Conservation (phyloP, 2,113 vertebrate species). For the Aegotheles bennettii region DNA sequence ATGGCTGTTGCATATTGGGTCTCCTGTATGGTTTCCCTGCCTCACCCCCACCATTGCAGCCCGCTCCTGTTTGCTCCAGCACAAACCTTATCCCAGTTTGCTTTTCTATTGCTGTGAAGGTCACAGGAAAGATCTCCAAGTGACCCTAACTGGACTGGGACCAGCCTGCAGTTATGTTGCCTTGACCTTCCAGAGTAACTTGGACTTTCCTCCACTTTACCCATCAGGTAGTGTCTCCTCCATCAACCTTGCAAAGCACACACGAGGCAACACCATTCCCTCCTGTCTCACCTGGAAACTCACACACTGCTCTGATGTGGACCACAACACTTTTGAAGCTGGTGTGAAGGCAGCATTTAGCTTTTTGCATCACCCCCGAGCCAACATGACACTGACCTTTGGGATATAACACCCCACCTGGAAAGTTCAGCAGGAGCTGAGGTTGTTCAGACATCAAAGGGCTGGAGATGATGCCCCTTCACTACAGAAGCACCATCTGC, state of each 20-base stretch:
- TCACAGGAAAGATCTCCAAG: not conserved
- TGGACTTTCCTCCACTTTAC: not conserved
- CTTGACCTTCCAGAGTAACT: too few relatives aligned
- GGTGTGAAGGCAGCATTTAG: not conserved
- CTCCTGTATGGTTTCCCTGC: rapidly evolving
- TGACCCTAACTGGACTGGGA: not conserved
- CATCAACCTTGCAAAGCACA: not conserved
- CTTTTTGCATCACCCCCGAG: not conserved
- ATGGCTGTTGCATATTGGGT: not conserved
- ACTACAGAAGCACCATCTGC: not conserved
- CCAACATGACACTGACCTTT: not conserved
- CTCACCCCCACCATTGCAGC: not conserved
- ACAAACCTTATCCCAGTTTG: not conserved
- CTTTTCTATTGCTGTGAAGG: not conserved
- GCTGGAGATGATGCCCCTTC: not conserved
- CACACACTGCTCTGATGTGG: rapidly evolving
- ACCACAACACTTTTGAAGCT: not conserved
- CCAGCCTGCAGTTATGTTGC: rapidly evolving
- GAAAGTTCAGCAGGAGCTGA: not conserved
- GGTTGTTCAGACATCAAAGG: not conserved
- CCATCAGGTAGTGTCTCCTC: not conserved
- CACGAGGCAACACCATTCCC: rapidly evolving
- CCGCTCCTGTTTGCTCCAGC: not conserved
- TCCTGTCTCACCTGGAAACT: not conserved
- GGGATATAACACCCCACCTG: not conserved